A percentile compares a stretch with the other conserved stretches of the same genome.
Evolutionary conservation across 2,113 vertebrate species (phyloP).

Genomic region (Oncorhynchus gorbuscha): DNA sequence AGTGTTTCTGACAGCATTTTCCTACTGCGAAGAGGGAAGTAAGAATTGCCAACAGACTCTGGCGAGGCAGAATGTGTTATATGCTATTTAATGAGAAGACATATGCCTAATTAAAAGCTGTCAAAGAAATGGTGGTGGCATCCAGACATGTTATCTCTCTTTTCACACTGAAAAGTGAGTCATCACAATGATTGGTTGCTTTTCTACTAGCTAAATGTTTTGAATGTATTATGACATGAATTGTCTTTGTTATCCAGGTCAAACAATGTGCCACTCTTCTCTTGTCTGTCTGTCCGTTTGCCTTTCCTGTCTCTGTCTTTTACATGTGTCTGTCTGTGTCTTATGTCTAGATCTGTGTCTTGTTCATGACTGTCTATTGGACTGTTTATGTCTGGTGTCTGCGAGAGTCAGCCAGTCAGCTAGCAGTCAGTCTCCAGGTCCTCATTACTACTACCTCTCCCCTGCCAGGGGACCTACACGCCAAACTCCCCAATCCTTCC

Average conservation of each 20-base stretch:
- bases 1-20: slow-evolving; percentile 46
- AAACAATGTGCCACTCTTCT: neutral
- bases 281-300: neutral
- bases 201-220: slow-evolving; percentile 7
- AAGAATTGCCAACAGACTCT: slow-evolving; percentile 46
- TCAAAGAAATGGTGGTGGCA: slow-evolving; percentile 50
- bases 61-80: slow-evolving; percentile 39
- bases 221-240: neutral
- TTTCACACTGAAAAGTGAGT: slow-evolving; percentile 35
- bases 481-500: slow-evolving; percentile 1
- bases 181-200: slow-evolving; percentile 42
- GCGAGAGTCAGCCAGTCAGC: neutral
- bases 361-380: slow-evolving; percentile 1
- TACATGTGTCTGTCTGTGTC: neutral
- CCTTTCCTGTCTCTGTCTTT: neutral
- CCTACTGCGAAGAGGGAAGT: slow-evolving; percentile 43
- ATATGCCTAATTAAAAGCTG: slow-evolving; percentile 77
- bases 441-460: slow-evolving; percentile 49
- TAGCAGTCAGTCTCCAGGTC: slow-evolving; percentile 30
- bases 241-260: too few species aligned
- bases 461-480: slow-evolving; percentile 46
- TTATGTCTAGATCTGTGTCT: slow-evolving; percentile 1
- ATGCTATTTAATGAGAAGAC: slow-evolving; percentile 52
- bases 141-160: slow-evolving; percentile 49
- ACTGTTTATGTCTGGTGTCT: slow-evolving; percentile 8